Conservation (phyloP, 2,113 vertebrate species). For the Eira barbara region DNA sequence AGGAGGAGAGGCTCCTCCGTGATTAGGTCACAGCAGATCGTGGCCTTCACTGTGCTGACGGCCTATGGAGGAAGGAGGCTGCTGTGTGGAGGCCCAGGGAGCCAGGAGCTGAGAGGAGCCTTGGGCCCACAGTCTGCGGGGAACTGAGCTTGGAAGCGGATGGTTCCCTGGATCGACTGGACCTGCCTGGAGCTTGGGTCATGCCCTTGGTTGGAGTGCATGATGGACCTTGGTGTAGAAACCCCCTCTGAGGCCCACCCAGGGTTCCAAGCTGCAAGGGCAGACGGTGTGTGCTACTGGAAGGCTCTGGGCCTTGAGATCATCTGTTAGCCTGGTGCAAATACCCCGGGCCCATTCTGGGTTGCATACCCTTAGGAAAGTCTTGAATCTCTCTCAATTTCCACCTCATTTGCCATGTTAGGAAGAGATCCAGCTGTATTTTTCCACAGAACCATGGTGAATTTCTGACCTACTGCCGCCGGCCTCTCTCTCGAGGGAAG, state of each 20-base stretch:
- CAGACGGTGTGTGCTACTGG: not conserved
- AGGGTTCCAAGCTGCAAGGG: not conserved
- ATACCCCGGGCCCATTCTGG: not conserved
- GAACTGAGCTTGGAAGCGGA: not conserved
- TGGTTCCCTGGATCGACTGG: not conserved
- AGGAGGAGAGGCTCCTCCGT: accelerated
- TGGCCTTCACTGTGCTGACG: not conserved
- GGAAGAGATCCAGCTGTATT: not conserved
- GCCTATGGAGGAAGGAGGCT: too few species aligned
- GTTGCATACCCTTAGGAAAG: not conserved
- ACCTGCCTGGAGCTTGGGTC: not conserved
- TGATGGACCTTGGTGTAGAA: not conserved
- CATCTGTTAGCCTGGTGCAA: not conserved
- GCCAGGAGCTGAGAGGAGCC: not conserved
- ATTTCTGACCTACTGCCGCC: not conserved
- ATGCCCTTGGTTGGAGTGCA: accelerated
- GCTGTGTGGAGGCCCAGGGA: accelerated
- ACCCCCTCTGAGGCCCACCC: too few species aligned
- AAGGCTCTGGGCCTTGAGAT: not conserved
- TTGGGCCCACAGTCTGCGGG: not conserved
- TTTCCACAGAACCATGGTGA: not conserved
- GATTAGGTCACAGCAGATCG: accelerated
- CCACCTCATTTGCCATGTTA: not conserved
- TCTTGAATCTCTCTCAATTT: not conserved
- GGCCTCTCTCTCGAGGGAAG: not conserved